A percentile compares a stretch with the other conserved stretches of the same genome.
Conservation (phyloP, 1,140 invertebrate species). For the Sminthurides bifidus region DNA sequence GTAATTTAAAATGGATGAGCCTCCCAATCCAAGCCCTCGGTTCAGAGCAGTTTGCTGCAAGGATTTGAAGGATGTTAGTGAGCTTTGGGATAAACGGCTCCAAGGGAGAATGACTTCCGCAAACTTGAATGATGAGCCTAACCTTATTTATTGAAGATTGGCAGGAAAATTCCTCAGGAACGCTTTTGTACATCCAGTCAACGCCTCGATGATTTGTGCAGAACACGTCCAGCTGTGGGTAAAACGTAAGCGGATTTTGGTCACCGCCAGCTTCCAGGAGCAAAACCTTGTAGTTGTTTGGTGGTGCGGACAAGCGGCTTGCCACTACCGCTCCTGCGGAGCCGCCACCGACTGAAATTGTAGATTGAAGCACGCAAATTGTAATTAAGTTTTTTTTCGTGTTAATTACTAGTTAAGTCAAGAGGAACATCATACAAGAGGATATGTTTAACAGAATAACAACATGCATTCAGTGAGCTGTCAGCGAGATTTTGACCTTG, state of each 20-base stretch:
- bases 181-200: slow-evolving; percentile 2
- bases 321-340: not conserved
- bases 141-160: not conserved
- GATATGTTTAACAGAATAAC: too few species aligned
- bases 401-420: too few species aligned
- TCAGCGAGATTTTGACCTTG: too few species aligned
- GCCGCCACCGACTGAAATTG: slow-evolving; percentile 5
- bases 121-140: not conserved
- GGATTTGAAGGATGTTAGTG: not conserved
- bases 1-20: slow-evolving; percentile 68
- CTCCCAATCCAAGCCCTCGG: slow-evolving; percentile 24
- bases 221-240: not conserved
- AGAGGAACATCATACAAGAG: too few species aligned
- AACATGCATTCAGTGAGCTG: too few species aligned
- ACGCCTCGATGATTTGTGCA: not conserved
- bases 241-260: not conserved
- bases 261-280: slow-evolving; percentile 4
- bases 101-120: not conserved
- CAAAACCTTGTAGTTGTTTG: slow-evolving; percentile 5
- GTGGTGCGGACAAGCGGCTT: slow-evolving; percentile 3
- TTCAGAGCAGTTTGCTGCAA: not conserved
- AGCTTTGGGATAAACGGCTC: not conserved
- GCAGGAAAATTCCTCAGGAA: not conserved
- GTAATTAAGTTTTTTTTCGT: too few species aligned
- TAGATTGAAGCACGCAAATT: too few species aligned